Base-by-base conservation (phyloP, 2,888 invertebrate species). In the Ectemnius lituratus region DNA sequence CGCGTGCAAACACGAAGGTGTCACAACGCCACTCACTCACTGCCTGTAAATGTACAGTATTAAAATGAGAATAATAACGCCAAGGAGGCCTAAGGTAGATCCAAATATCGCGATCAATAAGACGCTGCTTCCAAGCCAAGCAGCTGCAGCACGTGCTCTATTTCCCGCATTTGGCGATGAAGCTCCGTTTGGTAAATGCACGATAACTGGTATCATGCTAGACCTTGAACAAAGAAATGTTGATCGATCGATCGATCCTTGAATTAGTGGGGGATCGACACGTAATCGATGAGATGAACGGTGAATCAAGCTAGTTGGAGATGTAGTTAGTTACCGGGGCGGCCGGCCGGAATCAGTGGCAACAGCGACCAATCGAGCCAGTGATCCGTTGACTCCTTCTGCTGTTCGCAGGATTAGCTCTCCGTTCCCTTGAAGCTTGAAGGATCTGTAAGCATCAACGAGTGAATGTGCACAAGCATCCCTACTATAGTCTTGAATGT, bases 281-380 rank as follows among this genome's bases (percentile, higher is more conserved):
- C 6, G 8, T 23, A 37, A 1, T 37, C 37, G 37, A 37, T 11
- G 23, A 23, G 23, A 23, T 3, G 23, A 23, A 23, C 2, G 23
- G 23, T 23, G 23, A 20, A 20, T 20, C 1, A 23, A 23, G 3
- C 2, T 23, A 2, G 23, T 23, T 23, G 20, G 20, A 2, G 20
- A 20, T 20, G 23, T 23, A 23, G 23, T 23, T 23, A 23, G 23
- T 23, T 94, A 95, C 88, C 96, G 91, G 0, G 97, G 96, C n/a
- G 97, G 97, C 20, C 93, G 92, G 16, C 97, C 98, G 14, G 95
- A 95, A 91, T 97, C 98, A 0, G 94, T 94, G 23, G 97, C 98
- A 61, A 96, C 94, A 52, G 96, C 97, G 59, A 96, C 94, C 65
- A 97, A 92, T 91, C 96, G 94, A 61, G 96, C 94, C 61, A 94